These are phyloP conservation scores for Caranx melampygus DNA, from an alignment of 2,113 vertebrate genomes.

Conservation along the genomic window DNA sequence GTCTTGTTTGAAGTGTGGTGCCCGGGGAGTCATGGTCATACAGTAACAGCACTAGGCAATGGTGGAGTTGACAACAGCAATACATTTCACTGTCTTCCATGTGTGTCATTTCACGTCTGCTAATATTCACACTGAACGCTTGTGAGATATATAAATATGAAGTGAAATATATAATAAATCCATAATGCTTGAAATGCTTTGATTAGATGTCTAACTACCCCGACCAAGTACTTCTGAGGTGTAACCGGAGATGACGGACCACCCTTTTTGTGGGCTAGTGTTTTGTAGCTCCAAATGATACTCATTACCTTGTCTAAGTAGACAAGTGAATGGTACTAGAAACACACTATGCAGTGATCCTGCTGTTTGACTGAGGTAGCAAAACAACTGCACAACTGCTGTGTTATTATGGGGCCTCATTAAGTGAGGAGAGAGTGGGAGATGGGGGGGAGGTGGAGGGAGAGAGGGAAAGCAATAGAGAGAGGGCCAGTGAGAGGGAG, in stretches of 20 bases:
- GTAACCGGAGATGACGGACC: conserved; percentile 80
- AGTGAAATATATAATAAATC: conserved; percentile 52
- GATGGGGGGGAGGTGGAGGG: conserved; percentile 63
- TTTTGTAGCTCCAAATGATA: conserved; percentile 85
- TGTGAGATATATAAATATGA: background rate
- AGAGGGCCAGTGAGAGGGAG: conserved; percentile 68
- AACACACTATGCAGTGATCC: conserved; percentile 82
- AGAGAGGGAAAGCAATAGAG: conserved; percentile 67
- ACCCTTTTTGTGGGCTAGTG: conserved; percentile 77
- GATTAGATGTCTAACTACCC: conserved; percentile 67
- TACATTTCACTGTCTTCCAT: conserved; percentile 48
- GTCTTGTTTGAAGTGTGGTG: conserved; percentile 79
- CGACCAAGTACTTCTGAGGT: conserved; percentile 68
- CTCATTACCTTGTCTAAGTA: conserved; percentile 87
- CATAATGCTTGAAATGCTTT: conserved; percentile 58
- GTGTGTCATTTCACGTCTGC: conserved; percentile 42
- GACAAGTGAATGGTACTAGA: conserved; percentile 84
- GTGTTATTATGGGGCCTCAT: conserved; percentile 88
- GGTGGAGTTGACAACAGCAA: conserved; percentile 52
- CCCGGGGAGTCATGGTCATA: conserved; percentile 68
- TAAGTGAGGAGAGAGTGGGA: conserved; percentile 84
- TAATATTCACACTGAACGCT: conserved; percentile 25
- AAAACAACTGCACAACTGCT: conserved; percentile 87
- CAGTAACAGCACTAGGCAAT: conserved; percentile 51
- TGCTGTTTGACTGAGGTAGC: conserved; percentile 86